These are phyloP conservation scores for Protonibea diacanthus DNA, from an alignment of 2,797 vertebrate genomes.

Conservation along the genomic window DNA sequence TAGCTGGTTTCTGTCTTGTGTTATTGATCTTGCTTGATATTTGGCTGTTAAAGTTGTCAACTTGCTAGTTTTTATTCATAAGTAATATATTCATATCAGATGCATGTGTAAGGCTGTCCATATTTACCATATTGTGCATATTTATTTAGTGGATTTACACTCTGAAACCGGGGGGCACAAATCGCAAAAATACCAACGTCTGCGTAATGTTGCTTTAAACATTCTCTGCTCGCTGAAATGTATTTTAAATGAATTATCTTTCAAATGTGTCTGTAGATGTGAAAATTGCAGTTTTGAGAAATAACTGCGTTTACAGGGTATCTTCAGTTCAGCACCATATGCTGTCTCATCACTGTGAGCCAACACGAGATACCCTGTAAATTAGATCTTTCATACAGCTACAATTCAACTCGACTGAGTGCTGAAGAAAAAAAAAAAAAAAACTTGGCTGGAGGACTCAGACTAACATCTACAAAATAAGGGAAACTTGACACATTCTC, in stretches of 20 bases:
- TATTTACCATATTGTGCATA: no score
- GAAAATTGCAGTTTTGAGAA: background rate
- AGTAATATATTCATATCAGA: no score
- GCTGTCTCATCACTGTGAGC: background rate
- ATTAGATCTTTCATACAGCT: conserved; percentile 6
- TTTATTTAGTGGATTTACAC: no score
- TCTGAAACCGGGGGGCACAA: no score
- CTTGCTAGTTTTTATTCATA: no score
- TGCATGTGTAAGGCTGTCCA: no score
- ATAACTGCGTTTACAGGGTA: background rate
- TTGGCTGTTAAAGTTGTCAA: no score
- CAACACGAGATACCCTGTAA: conserved; percentile 17
- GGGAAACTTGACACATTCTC: conserved; percentile 50
- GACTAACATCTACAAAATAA: conserved; percentile 32
- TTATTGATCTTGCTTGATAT: no score
- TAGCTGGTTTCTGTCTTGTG: no score
- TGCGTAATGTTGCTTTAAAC: no score
- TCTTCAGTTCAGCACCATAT: conserved; percentile 12
- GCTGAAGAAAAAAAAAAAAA: background rate
- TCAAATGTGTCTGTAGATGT: background rate
- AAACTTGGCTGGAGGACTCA: conserved; percentile 23
- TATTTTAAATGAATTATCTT: background rate
- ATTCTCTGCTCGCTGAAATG: background rate
- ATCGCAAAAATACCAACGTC: no score
- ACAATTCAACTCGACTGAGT: conserved; percentile 7